Base-by-base conservation (phyloP, 2,797 vertebrate species). In the Gallinago nigripennis region DNA sequence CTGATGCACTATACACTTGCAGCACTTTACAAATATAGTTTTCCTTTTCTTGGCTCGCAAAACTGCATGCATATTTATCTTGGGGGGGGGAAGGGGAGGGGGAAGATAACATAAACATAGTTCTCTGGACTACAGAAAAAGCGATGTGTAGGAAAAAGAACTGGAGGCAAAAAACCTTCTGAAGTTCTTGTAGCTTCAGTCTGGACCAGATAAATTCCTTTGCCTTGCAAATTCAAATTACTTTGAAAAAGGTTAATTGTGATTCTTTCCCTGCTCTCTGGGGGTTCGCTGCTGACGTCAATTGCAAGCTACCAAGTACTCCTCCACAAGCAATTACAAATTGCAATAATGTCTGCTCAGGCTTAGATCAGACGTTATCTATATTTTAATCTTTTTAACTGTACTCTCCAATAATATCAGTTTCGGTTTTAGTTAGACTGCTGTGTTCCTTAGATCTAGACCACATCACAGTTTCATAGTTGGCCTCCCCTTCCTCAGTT, bases 231-330 rank as follows among this genome's bases (percentile, higher is more conserved):
- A 92, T 90, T 86, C 70, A 93, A 94, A 88, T 92, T 83, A 75
- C 69, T 71, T 78, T 75, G 77, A 57, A 69, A 92, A 94, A 95
- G 73, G 72, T 95, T 93, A 94, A 88, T 88, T 94, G 83, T 88
- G 73, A 92, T 92, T 92, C 66, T 95, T 86, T 63, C 37, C 30
- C 25, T 39, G 39, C 23, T 92, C 85, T 90, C 86, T 61, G 11
- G 77, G 50, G 86, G 78, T 93, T 93, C 12, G 3, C 66, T 95
- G 82, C 45, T 96, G 92, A 96, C 25, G 33, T 88, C 86, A 94
- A 8, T 48, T 71, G 37, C 53, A 37, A 93, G 48, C 82, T 90
- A 69, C 64, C 60, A 63, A 85, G 43, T 68, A 31, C 61, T 76
- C 80, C 73, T 86, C 50, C 88, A 69, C 39, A 84, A 72, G 70